Base-by-base conservation (phyloP, 2,113 vertebrate species). In the Rostratula benghalensis region DNA sequence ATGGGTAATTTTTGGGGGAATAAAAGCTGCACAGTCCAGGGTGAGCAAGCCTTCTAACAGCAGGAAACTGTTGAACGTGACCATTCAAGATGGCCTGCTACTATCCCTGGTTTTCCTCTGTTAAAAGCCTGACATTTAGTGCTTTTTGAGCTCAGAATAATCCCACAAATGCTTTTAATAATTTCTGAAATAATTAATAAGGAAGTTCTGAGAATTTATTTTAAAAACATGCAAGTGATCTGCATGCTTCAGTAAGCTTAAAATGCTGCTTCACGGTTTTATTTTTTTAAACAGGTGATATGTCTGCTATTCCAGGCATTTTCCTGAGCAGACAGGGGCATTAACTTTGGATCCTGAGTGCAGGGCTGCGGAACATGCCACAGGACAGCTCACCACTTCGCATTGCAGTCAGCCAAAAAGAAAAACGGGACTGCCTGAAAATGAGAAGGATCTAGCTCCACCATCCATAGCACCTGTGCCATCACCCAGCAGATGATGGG, bases 391-490 rank as follows among this genome's bases (percentile, higher is more conserved):
- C 43, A 25, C 41, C 31, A 5, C 33, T 37, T 65, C 3, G 0
- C 11, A 8, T 0, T 21, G 46, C 28, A 6, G 2, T 10, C 11
- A 17, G 10, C 5, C 17, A 54, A 50, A 24, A 57, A 63, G 4
- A 20, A 10, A 83, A 90, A 35, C 1, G 1, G 4, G 18, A 16
- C 59, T 35, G 5, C 56, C 37, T 4, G 31, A 74, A 54, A 92
- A 9, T 6, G 19, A 18, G 50, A 7, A 46, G 64, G 27, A 3
- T 60, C 24, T n/a, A 70, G 37, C 61, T 71, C 48, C 60, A 17
- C 9, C 14, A 35, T 12, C 35, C 3, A 0, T 22, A 24, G 30
- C 43, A 43, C 37, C 46, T 43, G n/a, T 56, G 56, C 56, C 15
- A 3, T 13, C 50, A 53, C 28, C 60, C 22, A 30, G 59, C 51